Evolutionary conservation across 2,888 invertebrate species (phyloP), one percentile per base, ranked within the genome.

Genomic region (Polymixis lichenea): DNA sequence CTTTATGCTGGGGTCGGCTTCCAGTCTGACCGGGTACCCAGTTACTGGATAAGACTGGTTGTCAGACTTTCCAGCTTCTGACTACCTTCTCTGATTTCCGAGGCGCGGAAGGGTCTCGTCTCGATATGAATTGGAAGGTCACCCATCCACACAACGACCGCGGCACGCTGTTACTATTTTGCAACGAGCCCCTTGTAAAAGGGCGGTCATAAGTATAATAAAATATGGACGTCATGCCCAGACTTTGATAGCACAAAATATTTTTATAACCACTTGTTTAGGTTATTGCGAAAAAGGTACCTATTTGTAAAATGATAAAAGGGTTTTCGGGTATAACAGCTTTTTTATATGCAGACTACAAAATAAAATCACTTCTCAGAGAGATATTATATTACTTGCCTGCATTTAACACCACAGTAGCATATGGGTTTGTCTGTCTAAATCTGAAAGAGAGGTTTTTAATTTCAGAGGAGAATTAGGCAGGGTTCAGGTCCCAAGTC

Each of bases 231-330:
- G 19, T 56, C 62, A 74, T 32, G 32, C 43, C n/a, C 65, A 72
- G 28, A 70, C 62, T 58, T 79, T 53, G 28, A 58, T 60, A 62
- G 17, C 43, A 43, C 28, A 62, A 49, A 64, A 58, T 53, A 64
- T 53, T 58, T 62, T 74, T 60, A 58, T 55, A 60, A 32, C 61
- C 49, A 64, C 55, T 64, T 65, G 49, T 82, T 56, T 61, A 62
- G 15, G 51, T 61, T 58, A 72, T 71, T 72, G 46, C 46, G 58
- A 74, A 68, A 78, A 58, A 49, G 51, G 28, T 55, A 19, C 61
- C 46, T 53, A 58, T 82, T 72, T 82, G n/a, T 49, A 67, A 70
- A 81, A 70, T 66, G 17, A 67, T 71, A 64, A 82, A 77, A 77
- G 53, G 67, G 15, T 70, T 72, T 72, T 53, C 7, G 49, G 17